These are phyloP conservation scores for Halichoerus grypus DNA, from an alignment of 2,113 vertebrate genomes.

Conservation along the genomic window DNA sequence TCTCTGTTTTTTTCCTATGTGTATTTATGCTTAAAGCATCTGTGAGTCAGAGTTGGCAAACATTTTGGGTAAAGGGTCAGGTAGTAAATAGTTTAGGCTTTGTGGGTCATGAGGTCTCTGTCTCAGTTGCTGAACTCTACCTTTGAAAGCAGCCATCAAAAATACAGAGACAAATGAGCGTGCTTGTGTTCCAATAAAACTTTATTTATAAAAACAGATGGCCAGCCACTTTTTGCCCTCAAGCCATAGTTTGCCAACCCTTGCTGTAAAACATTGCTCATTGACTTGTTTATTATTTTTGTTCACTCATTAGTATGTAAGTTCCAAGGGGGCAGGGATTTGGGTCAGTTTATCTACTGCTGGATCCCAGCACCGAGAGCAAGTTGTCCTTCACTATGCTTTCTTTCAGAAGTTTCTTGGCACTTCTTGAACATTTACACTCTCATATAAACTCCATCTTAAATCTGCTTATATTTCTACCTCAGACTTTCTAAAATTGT, in stretches of 20 bases:
- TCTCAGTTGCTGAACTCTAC: neutral
- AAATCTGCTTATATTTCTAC: neutral
- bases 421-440: neutral
- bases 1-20: neutral
- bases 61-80: neutral
- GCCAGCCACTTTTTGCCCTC: neutral
- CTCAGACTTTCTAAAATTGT: constrained; percentile 16
- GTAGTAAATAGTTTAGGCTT: neutral
- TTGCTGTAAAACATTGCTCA: neutral
- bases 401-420: neutral
- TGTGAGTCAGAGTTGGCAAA: neutral
- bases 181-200: neutral
- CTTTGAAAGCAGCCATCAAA: neutral
- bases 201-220: neutral
- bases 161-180: neutral
- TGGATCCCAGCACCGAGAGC: neutral
- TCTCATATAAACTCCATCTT: neutral
- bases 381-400: neutral
- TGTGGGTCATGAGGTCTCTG: neutral
- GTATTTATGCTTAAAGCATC: neutral
- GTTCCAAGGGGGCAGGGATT: neutral
- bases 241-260: neutral
- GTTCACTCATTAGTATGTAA: neutral
- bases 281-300: neutral
- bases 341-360: neutral